Conservation (phyloP, 2,113 vertebrate genomes). For the Fregata magnificens region DNA sequence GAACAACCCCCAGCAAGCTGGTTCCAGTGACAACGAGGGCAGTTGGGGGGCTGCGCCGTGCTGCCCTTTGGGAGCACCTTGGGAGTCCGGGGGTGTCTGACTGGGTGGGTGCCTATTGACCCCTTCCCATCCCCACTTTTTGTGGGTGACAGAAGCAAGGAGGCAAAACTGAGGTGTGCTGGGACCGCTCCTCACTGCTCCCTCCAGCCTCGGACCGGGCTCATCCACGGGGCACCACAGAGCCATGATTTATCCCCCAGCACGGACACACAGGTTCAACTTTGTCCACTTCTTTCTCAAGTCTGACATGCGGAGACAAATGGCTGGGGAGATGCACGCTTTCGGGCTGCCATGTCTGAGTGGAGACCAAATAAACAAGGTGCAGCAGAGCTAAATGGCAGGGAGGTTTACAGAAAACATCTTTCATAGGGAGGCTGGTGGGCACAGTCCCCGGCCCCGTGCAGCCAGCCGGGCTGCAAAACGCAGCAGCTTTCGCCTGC, state of each 20-base stretch:
- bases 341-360: background rate
- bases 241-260: background rate
- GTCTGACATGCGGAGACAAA: background rate
- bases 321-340: background rate
- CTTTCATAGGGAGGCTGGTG: background rate
- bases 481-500: background rate
- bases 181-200: background rate
- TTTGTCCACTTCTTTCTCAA: background rate
- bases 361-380: background rate
- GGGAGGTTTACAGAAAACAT: background rate
- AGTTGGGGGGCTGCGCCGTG: rapidly evolving
- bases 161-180: background rate
- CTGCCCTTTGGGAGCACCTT: background rate
- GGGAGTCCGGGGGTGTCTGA: background rate
- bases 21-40: rapidly evolving
- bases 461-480: background rate
- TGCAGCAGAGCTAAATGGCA: background rate
- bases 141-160: background rate
- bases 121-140: background rate
- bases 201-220: rapidly evolving
- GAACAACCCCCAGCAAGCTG: rapidly evolving
- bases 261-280: background rate
- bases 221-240: background rate
- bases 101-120: rapidly evolving
- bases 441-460: background rate